Evolutionary conservation across 2,888 invertebrate species (phyloP), one percentile per base, ranked within the genome.

Genomic region (Phyto melanocephala): DNA sequence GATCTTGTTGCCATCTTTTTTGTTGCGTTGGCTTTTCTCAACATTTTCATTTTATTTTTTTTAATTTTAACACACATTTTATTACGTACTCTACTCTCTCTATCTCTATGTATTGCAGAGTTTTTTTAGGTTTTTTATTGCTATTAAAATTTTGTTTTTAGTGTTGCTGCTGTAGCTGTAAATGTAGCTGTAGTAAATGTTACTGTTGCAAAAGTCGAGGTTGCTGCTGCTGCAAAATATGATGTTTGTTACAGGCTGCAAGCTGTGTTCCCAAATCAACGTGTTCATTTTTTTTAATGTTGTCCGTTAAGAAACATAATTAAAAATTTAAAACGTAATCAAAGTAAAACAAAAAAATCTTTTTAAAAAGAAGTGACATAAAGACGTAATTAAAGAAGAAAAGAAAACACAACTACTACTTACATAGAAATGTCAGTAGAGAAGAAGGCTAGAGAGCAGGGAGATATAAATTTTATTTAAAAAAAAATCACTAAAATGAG

Each of bases 301-400:
- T 83, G 83, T 80, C 80, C 83, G 83, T 77, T 83, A 83, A 80
- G 78, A 71, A 81, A 78, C 75, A 83, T 83, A 83, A 83, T 83
- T 83, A 83, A 83, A 83, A 83, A 78, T 81, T 80, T 76, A 82
- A 80, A 70, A 80, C 52, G 76, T 54, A 76, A 67, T 84, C 83
- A 85, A 81, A 75, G 70, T 68, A 68, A 60, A 74, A 76, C 83
- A 78, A 62, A 52, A 47, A 40, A 3, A 5, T 28, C 6, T 28
- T 28, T 5, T 3, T 5, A 56, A 60, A 75, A 74, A 54, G 71
- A 47, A 20, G 20, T 3, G 47, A 7, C 17, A 84, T 56, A 58
- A 33, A 75, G 62, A 58, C 68, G n/a, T n/a, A n/a, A n/a, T n/a
- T n/a, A n/a, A 63, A 81, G 65, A 84, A 70, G 60, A 76, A 71